Evolutionary conservation across 2,797 vertebrate genomes (phyloP).

Genomic region (Oreonectes daqikongensis): DNA sequence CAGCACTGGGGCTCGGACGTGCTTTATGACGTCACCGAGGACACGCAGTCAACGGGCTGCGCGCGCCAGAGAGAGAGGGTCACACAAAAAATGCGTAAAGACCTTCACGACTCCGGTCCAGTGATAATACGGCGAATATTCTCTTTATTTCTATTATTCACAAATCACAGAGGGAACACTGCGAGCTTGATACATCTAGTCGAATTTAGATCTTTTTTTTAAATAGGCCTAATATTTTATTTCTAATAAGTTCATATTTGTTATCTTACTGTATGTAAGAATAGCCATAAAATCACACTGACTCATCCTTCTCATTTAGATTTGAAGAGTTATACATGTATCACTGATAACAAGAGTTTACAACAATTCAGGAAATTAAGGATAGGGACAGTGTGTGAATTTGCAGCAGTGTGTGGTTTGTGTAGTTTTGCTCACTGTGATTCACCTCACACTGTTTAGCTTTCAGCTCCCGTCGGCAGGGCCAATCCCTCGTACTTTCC

Average conservation of each 20-base stretch:
- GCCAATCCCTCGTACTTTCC: slow-evolving; percentile 49
- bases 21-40: slow-evolving; percentile 77
- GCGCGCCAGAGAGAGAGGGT: slow-evolving; percentile 56
- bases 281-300: background rate
- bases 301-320: background rate
- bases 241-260: too few relatives aligned
- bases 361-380: background rate
- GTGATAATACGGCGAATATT: slow-evolving; percentile 23
- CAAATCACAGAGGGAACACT: background rate
- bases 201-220: too few relatives aligned
- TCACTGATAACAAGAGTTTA: slow-evolving; percentile 3
- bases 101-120: slow-evolving; percentile 35
- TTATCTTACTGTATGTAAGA: background rate
- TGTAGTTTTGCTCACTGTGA: slow-evolving; percentile 50
- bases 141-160: background rate
- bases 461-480: slow-evolving; percentile 49
- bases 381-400: background rate
- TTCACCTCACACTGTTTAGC: slow-evolving; percentile 51
- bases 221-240: too few relatives aligned
- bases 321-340: too few relatives aligned
- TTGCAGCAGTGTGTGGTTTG: background rate
- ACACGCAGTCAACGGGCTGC: slow-evolving; percentile 77
- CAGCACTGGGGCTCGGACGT: slow-evolving; percentile 75
- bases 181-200: background rate
- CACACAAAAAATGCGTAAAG: slow-evolving; percentile 45